A percentile compares a stretch with the other conserved stretches of the same genome.
These are phyloP conservation scores for Galendromus occidentalis DNA, from an alignment of 1,140 invertebrate species.

Conservation along the genomic window DNA sequence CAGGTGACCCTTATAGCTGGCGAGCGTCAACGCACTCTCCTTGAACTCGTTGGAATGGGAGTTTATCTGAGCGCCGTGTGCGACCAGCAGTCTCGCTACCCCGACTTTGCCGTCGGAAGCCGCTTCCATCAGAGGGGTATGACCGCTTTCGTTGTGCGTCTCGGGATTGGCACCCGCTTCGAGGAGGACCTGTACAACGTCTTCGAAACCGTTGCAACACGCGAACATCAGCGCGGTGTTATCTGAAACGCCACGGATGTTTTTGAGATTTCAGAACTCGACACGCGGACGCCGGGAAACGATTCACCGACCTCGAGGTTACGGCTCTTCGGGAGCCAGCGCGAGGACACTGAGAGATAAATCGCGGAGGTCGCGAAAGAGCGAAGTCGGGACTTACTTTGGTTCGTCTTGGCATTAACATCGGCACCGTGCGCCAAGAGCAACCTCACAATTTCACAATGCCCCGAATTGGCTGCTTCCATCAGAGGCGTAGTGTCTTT, in stretches of 20 bases:
- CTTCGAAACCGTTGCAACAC: conserved; percentile 81
- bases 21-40: conserved; percentile 59
- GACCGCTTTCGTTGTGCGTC: conserved; percentile 95
- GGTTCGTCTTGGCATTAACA: conserved; percentile 85
- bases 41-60: conserved; percentile 98
- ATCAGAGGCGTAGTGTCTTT: conserved; percentile 91
- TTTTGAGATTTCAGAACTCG: too few relatives aligned
- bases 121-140: conserved; percentile 96
- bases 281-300: too few relatives aligned
- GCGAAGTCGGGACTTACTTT: conserved; percentile 37
- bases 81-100: conserved; percentile 73
- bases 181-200: conserved; percentile 65
- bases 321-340: too few relatives aligned
- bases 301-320: too few relatives aligned
- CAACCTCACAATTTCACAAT: conserved; percentile 78
- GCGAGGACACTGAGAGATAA: too few relatives aligned
- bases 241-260: conserved; percentile 30
- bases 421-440: conserved; percentile 77
- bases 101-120: conserved; percentile 87
- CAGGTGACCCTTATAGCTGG: conserved; percentile 88
- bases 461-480: conserved; percentile 85
- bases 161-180: conserved; percentile 84
- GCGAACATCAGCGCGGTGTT: conserved; percentile 97
- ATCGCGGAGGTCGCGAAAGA: not conserved
- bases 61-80: conserved; percentile 86